Conservation (phyloP, 2,797 vertebrate species). For the Hemibagrus guttatus region DNA sequence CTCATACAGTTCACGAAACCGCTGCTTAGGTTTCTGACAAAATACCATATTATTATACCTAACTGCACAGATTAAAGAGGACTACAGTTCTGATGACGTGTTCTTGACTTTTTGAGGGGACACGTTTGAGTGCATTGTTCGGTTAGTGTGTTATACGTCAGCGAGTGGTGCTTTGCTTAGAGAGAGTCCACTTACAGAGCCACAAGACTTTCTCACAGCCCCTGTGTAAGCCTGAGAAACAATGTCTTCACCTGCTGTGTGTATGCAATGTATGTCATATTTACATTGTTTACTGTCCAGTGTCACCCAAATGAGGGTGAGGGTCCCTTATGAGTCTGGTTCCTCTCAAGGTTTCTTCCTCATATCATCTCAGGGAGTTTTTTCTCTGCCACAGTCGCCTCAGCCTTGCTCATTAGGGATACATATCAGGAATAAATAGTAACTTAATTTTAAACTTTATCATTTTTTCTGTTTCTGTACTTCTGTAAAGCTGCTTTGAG, state of each 20-base stretch:
- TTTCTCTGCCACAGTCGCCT: too few species aligned
- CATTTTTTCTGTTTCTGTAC: too few species aligned
- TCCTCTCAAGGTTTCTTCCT: too few species aligned
- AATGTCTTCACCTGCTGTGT: slow-evolving; percentile 40
- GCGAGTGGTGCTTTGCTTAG: background rate
- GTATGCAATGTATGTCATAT: slow-evolving; percentile 28
- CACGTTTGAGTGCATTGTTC: slow-evolving; percentile 6
- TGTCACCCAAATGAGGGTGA: too few species aligned
- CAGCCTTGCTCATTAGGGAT: too few species aligned
- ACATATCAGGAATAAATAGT: too few species aligned
- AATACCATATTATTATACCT: background rate
- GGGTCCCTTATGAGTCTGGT: too few species aligned
- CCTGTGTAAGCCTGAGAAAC: slow-evolving; percentile 12
- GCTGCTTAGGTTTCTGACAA: background rate
- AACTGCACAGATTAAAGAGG: slow-evolving; percentile 17
- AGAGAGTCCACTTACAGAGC: slow-evolving; percentile 33
- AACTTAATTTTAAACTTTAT: too few species aligned
- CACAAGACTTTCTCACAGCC: background rate
- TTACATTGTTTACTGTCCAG: too few species aligned
- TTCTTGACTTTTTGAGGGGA: background rate
- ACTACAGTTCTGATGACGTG: background rate
- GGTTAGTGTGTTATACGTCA: slow-evolving; percentile 1
- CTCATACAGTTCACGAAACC: background rate
- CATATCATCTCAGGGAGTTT: too few species aligned
- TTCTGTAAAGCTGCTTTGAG: too few species aligned